phyloP scores from a whole-genome alignment of 1,140 invertebrate species.

The Leptestheria dahalacensis region DNA sequence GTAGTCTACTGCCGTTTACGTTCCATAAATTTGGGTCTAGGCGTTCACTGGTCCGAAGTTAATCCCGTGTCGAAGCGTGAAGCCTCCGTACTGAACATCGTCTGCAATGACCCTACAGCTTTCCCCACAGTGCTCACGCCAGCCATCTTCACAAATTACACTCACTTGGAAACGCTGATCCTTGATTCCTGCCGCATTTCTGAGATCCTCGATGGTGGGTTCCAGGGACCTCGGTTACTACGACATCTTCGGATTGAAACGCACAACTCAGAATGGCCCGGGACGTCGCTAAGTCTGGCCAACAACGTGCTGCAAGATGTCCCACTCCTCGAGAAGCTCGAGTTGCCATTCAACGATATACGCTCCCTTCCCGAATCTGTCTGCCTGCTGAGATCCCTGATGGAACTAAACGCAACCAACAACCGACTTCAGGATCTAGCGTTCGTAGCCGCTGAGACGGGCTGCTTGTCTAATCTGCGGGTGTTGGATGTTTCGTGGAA shows the following conservation, averaged over 20 bases:
- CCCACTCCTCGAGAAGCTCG: conserved; percentile 55
- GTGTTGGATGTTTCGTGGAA: conserved; percentile 60
- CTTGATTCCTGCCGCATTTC: conserved; percentile 65
- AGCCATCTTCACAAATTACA: background rate
- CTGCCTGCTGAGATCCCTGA: conserved; percentile 58
- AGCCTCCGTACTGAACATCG: background rate
- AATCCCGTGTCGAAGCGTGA: background rate
- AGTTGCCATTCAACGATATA: conserved; percentile 68
- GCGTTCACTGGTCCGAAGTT: background rate
- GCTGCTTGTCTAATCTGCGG: conserved; percentile 25
- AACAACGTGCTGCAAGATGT: conserved; percentile 50
- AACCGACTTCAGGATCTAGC: conserved; percentile 59
- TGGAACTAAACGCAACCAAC: conserved; percentile 62
- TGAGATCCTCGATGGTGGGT: conserved; percentile 53
- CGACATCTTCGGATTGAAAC: conserved; percentile 57
- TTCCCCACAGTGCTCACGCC: conserved; percentile 9
- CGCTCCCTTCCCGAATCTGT: conserved; percentile 54
- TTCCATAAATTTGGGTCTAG: background rate
- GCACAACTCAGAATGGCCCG: conserved; percentile 58
- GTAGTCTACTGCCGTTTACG: conserved; percentile 1
- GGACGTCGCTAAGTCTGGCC: conserved; percentile 45
- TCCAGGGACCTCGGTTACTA: conserved; percentile 55
- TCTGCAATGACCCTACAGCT: conserved; percentile 9
- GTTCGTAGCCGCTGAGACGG: conserved; percentile 47
- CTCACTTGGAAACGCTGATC: conserved; percentile 28